Evolutionary conservation across 2,797 vertebrate genomes (phyloP).

Genomic region (Brachyalestes nurse): DNA sequence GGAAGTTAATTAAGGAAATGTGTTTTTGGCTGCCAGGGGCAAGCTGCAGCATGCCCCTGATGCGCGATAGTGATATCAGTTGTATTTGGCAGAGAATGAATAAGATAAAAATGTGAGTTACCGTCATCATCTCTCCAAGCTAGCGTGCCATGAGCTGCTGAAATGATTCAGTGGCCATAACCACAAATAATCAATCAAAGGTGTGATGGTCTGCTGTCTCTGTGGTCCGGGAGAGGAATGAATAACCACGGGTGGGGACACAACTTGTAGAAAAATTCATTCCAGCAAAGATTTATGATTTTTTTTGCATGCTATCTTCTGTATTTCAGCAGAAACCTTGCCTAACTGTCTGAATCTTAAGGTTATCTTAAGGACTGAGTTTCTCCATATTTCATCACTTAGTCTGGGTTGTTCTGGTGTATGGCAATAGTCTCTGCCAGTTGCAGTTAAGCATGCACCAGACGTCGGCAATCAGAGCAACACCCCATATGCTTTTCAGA

Average conservation of each 20-base stretch:
- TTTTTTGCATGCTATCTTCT: background rate
- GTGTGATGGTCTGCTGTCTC: conserved; percentile 52
- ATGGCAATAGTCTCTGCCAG: conserved; percentile 31
- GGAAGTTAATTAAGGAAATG: conserved; percentile 63
- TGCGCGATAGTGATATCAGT: conserved; percentile 40
- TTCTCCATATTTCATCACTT: conserved; percentile 41
- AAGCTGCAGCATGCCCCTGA: conserved; percentile 48
- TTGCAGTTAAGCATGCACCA: conserved; percentile 45
- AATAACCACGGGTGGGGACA: conserved; percentile 7
- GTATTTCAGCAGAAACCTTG: conserved; percentile 21
- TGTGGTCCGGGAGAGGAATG: conserved; percentile 14
- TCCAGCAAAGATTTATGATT: background rate
- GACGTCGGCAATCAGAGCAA: conserved; percentile 36
- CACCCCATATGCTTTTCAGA: conserved; percentile 45
- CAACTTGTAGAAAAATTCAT: background rate
- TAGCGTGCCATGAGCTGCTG: conserved; percentile 38
- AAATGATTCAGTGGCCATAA: conserved; percentile 34
- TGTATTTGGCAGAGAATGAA: conserved; percentile 48
- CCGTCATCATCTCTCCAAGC: conserved; percentile 20
- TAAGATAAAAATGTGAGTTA: conserved; percentile 38
- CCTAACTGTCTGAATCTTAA: conserved; percentile 36
- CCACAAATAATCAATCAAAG: conserved; percentile 48
- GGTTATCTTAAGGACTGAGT: conserved; percentile 44
- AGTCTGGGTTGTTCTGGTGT: conserved; percentile 14
- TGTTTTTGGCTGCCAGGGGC: conserved; percentile 57